Conservation (phyloP, 2,888 invertebrate genomes). For the Cryptosula pallasiana region DNA sequence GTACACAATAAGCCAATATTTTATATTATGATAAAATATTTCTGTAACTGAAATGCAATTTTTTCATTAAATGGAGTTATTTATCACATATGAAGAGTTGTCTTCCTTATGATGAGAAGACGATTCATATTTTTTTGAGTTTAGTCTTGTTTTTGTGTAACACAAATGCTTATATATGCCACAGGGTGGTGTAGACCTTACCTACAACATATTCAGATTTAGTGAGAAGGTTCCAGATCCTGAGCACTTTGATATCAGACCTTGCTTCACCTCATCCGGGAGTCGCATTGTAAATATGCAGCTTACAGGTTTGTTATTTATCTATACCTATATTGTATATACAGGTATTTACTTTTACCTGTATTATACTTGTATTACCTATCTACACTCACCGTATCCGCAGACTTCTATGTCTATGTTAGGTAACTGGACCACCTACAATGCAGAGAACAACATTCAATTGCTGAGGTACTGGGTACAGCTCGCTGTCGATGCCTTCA, state of each 20-base stretch:
- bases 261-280: background rate
- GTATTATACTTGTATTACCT: background rate
- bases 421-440: background rate
- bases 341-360: background rate
- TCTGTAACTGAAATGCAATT: too few relatives aligned
- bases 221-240: slow-evolving; percentile 3
- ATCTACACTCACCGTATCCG: background rate
- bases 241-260: background rate
- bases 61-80: too few relatives aligned
- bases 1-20: too few relatives aligned
- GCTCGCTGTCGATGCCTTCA: slow-evolving; percentile 1
- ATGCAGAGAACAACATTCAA: background rate
- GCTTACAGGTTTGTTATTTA: background rate
- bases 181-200: background rate
- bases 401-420: too few relatives aligned
- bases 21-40: too few relatives aligned
- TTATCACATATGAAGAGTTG: too few relatives aligned
- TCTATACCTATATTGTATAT: background rate
- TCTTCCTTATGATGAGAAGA: too few relatives aligned
- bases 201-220: slow-evolving; percentile 22
- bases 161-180: too few relatives aligned
- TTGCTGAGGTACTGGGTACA: slow-evolving; percentile 12
- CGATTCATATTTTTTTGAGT: too few relatives aligned
- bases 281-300: background rate
- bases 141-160: too few relatives aligned